Evolutionary conservation across 2,888 invertebrate species (phyloP).

Genomic region (Drosophila nigricruria): DNA sequence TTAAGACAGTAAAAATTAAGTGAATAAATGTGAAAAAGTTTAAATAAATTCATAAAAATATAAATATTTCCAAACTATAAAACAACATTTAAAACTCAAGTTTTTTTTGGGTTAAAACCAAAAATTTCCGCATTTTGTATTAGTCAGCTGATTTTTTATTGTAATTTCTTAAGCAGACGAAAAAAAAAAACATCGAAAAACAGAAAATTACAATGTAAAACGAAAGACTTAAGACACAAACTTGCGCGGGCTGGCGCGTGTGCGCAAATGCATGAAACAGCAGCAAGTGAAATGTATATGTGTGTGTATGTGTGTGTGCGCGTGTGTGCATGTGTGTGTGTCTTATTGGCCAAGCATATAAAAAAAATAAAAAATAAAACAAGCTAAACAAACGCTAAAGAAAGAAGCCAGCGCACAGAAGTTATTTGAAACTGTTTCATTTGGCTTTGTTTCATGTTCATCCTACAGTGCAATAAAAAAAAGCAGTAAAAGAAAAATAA

Average conservation of each 20-base stretch:
- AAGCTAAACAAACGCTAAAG: conserved; percentile 16
- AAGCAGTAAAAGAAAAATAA: conserved; percentile 10
- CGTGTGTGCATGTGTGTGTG: conserved; percentile 26
- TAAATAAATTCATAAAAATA: neutral
- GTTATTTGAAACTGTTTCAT: conserved; percentile 45
- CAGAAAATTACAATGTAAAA: conserved; percentile 28
- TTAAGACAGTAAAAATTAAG: neutral
- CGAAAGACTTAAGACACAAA: conserved; percentile 79
- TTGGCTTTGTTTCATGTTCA: conserved; percentile 17
- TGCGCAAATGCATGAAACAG: conserved; percentile 64
- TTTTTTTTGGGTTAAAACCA: conserved; percentile 5
- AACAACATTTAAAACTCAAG: neutral
- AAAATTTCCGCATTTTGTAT: conserved; percentile 43
- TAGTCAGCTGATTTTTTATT: conserved; percentile 22
- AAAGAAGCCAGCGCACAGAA: conserved; percentile 35
- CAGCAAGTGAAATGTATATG: conserved; percentile 37
- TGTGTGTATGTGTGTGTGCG: conserved; percentile 21
- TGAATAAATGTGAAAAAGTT: neutral
- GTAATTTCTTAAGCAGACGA: conserved; percentile 6
- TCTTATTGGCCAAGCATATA: conserved; percentile 50
- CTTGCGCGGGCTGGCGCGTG: conserved; percentile 63
- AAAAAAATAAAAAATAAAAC: conserved; percentile 22
- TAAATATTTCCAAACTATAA: neutral
- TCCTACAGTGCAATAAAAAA: conserved; percentile 51
- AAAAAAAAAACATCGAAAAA: conserved; percentile 16